Evolutionary conservation across 2,888 invertebrate genomes (phyloP).

Genomic region (Celastrina argiolus): DNA sequence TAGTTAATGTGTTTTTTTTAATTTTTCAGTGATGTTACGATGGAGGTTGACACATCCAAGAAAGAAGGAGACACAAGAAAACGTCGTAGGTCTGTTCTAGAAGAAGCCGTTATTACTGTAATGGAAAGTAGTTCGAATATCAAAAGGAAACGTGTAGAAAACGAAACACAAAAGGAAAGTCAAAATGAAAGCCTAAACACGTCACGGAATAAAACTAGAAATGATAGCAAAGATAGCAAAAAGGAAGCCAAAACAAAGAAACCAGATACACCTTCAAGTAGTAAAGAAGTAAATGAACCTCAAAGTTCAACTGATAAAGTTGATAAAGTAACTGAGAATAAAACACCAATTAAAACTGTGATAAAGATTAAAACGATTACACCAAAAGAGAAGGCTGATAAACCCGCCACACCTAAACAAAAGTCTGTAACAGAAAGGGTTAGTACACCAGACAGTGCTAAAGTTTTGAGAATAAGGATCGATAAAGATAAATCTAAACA

Average conservation of each 20-base stretch:
- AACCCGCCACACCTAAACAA: conserved; percentile 28
- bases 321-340: conserved; percentile 37
- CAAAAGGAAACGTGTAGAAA: conserved; percentile 45
- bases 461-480: conserved; percentile 34
- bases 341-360: conserved; percentile 32
- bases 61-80: conserved; percentile 45
- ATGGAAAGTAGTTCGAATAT: conserved; percentile 42
- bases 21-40: conserved; percentile 42
- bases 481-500: conserved; percentile 45
- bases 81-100: conserved; percentile 57
- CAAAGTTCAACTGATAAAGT: conserved; percentile 25
- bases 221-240: conserved; percentile 30
- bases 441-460: conserved; percentile 24
- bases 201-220: conserved; percentile 24
- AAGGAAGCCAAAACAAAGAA: conserved; percentile 20
- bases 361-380: conserved; percentile 35
- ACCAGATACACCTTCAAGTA: conserved; percentile 7
- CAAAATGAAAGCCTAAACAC: conserved; percentile 15
- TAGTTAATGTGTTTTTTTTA: background rate
- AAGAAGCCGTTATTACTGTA: conserved; percentile 53
- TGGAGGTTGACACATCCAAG: conserved; percentile 39
- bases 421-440: conserved; percentile 12
- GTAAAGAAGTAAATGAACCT: conserved; percentile 25
- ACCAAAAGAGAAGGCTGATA: conserved; percentile 34
- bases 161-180: conserved; percentile 24